Evolutionary conservation across 2,113 vertebrate genomes (phyloP), one percentile per base, ranked within the genome.

Genomic region (Tonatia bakeri): DNA sequence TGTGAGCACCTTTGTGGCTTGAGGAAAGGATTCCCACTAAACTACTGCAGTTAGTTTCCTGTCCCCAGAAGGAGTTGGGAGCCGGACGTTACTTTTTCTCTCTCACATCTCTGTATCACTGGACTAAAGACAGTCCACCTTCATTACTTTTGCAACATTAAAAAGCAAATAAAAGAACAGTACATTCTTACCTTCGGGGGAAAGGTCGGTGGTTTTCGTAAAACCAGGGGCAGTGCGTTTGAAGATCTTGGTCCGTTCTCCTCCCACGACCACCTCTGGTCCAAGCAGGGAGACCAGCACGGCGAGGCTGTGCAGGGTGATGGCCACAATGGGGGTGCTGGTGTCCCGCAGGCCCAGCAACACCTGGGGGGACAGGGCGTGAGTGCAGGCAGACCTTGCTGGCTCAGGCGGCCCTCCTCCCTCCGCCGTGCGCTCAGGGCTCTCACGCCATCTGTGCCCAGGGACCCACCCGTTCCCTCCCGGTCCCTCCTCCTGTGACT

Each of bases 231-330:
- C 99, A 45, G 99, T 99, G 93, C 99, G 98, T 98, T 99, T 99
- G 98, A 99, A 99, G 97, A 99, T 99, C 97, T 99, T 99, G 0
- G 98, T 99, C 97, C 99, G 98, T 97, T 99, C 99, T 87, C 99
- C 99, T 54, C 99, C 99, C 40, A 99, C 99, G 70, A 99, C 99
- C 56, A 99, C 99, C 61, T 99, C 99, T 69, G 99, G 99, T 52
- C 99, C 99, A 0, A 99, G 99, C 14, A 99, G 95, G 11, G 99
- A 99, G 77, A 99, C 99, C 14, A 99, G 98, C 92, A 99, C 99
- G 0, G 99, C 99, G 47, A 99, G 97, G 98, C 99, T 99, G 96
- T 99, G 99, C 94, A 99, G 99, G 0, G 99, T 99, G 98, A 99
- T 99, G 0, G 99, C 99, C 40, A 99, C 99, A 0, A 99, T 98